Percentiles rank a stretch among this genome's conserved stretches.
Conservation (phyloP, 2,797 vertebrate species). For the Lacerta viridis region DNA sequence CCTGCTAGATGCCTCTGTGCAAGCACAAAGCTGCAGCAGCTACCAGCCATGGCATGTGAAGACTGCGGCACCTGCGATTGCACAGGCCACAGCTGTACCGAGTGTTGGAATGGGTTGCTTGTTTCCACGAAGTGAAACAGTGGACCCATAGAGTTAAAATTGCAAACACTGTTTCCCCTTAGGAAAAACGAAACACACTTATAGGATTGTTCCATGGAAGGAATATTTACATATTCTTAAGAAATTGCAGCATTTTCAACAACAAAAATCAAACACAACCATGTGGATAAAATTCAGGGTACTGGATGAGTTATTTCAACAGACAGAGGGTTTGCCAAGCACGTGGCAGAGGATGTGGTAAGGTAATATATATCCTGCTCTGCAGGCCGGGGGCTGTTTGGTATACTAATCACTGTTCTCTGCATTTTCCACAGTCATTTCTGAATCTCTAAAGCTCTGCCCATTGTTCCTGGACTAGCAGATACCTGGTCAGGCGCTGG, state of each 20-base stretch:
- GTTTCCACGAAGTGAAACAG: not conserved
- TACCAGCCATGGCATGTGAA: not conserved
- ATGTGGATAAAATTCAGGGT: not conserved
- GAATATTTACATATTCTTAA: not conserved
- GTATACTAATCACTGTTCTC: constrained; percentile 12
- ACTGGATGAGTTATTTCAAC: not conserved
- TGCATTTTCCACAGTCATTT: constrained; percentile 29
- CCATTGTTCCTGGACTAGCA: not conserved
- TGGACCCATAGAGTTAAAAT: not conserved
- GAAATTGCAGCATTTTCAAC: not conserved
- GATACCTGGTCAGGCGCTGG: not conserved
- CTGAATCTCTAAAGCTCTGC: not conserved
- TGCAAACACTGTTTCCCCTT: not conserved
- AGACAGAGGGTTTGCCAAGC: not conserved
- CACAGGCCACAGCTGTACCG: not conserved
- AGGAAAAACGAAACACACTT: not conserved
- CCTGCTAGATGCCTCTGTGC: not conserved
- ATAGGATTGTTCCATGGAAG: not conserved
- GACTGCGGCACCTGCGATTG: not conserved
- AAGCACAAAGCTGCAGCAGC: not conserved
- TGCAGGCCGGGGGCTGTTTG: not conserved
- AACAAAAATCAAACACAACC: not conserved
- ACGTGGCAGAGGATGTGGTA: not conserved
- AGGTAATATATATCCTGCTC: not conserved
- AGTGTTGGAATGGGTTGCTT: not conserved